phyloP scores from a whole-genome alignment of 2,888 invertebrate genomes.

The Pristionchus fissidentatus region DNA sequence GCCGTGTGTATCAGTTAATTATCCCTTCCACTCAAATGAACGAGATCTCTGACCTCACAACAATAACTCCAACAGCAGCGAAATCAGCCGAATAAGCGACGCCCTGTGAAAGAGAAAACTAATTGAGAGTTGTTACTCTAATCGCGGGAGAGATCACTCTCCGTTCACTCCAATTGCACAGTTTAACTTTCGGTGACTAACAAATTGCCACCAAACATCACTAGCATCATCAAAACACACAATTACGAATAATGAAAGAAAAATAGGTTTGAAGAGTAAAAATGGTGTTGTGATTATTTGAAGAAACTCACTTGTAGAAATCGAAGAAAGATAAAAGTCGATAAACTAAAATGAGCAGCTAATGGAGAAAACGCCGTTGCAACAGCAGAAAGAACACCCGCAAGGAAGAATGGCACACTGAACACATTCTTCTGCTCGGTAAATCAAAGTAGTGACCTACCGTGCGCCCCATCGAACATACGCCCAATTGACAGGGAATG shows the following conservation, averaged over 20 bases:
- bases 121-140: background rate
- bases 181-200: background rate
- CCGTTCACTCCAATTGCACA: background rate
- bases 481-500: conserved; percentile 66
- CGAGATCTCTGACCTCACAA: conserved; percentile 22
- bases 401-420: conserved; percentile 43
- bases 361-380: conserved; percentile 36
- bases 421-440: background rate
- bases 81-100: conserved; percentile 47
- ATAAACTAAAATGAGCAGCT: conserved; percentile 43
- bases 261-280: background rate
- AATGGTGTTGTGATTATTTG: background rate
- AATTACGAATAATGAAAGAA: background rate
- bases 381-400: conserved; percentile 30
- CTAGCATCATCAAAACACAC: background rate
- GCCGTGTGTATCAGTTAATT: background rate
- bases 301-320: conserved; percentile 43
- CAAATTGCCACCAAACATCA: background rate
- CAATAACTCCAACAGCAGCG: conserved; percentile 47
- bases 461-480: conserved; percentile 67
- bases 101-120: conserved; percentile 13
- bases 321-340: conserved; percentile 5
- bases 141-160: background rate
- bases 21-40: background rate
- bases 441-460: conserved; percentile 46